These are phyloP conservation scores for Iguana delicatissima DNA, from an alignment of 2,797 vertebrate species.

Conservation along the genomic window DNA sequence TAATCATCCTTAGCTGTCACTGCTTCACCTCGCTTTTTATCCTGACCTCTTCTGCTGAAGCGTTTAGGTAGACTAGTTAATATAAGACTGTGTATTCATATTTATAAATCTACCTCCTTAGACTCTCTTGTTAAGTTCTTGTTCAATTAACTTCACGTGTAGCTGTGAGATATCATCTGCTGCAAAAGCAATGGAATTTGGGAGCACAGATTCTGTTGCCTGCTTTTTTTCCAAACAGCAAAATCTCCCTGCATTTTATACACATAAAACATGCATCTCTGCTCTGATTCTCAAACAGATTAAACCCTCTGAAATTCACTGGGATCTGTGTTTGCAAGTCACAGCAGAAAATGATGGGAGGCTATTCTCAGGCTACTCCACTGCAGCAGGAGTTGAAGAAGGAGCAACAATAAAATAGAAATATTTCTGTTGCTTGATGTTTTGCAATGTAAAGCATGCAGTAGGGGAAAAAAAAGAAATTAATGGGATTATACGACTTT, in stretches of 20 bases:
- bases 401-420: constrained; percentile 60
- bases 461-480: constrained; percentile 73
- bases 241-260: neutral
- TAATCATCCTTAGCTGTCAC: neutral
- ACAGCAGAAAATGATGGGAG: neutral
- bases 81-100: neutral
- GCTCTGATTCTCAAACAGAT: neutral
- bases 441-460: constrained; percentile 69
- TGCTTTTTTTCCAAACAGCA: neutral
- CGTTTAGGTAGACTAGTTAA: neutral
- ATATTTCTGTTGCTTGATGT: constrained; percentile 71
- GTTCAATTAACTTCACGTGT: neutral
- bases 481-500: constrained; percentile 78
- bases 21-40: neutral
- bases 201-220: neutral
- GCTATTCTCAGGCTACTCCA: constrained; percentile 57
- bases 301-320: neutral
- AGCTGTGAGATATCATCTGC: neutral
- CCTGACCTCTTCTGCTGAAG: neutral
- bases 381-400: constrained; percentile 58
- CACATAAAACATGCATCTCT: neutral
- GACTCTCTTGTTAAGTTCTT: neutral
- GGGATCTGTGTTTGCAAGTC: neutral
- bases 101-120: neutral
- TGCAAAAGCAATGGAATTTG: neutral